Conservation (phyloP, 2,113 vertebrate species). For the Corythoichthys intestinalis region DNA sequence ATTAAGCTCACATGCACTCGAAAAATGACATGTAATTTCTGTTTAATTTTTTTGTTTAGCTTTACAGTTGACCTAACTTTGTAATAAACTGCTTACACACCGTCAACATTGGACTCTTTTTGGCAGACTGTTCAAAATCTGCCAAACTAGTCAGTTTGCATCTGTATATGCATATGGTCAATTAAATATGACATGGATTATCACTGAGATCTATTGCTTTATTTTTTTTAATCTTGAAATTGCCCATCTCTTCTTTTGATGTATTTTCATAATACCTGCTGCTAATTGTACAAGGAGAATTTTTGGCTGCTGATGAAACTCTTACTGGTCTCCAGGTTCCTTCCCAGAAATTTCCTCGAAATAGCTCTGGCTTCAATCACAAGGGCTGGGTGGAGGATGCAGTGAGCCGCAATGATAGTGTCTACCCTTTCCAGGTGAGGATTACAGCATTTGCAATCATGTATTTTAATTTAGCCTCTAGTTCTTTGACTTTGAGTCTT, state of each 20-base stretch:
- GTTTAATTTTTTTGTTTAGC: too few relatives aligned
- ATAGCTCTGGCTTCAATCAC: slow-evolving; percentile 90
- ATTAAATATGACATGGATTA: too few relatives aligned
- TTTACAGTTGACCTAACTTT: too few relatives aligned
- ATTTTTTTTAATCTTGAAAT: too few relatives aligned
- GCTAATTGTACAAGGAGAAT: not conserved
- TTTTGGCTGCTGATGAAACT: not conserved
- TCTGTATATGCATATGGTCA: too few relatives aligned
- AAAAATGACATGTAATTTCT: too few relatives aligned
- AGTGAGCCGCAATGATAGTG: slow-evolving; percentile 88
- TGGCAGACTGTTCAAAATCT: too few relatives aligned
- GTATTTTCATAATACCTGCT: not conserved
- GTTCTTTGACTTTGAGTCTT: not conserved
- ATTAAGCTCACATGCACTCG: too few relatives aligned
- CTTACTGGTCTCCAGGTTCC: slow-evolving; percentile 66
- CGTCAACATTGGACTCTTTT: too few relatives aligned
- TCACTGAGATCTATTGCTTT: too few relatives aligned
- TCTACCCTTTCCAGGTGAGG: slow-evolving; percentile 97
- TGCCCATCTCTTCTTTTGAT: not conserved
- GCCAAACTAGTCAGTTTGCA: too few relatives aligned
- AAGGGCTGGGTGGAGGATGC: slow-evolving; percentile 97
- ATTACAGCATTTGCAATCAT: not conserved
- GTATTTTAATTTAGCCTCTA: not conserved
- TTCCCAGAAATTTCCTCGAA: slow-evolving; percentile 92
- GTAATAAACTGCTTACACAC: too few relatives aligned